A percentile compares a stretch with the other conserved stretches of the same genome.
Evolutionary conservation across 2,888 invertebrate species (phyloP).

Genomic region (Macaria notata): DNA sequence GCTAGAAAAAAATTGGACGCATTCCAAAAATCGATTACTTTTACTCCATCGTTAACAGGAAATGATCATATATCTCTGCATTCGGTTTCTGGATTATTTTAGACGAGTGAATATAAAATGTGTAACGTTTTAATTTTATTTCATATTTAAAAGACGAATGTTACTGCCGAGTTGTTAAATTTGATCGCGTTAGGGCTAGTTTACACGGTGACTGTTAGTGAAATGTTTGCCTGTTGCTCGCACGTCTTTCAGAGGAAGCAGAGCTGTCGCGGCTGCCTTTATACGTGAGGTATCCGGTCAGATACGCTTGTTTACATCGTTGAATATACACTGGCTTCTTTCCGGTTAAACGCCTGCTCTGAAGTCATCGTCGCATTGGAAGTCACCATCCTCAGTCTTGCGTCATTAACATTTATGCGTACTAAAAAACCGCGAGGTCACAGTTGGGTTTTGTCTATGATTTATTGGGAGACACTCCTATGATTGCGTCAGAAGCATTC

Average conservation of each 20-base stretch:
- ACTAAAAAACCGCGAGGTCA: slow-evolving; percentile 6
- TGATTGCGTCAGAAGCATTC: slow-evolving; percentile 9
- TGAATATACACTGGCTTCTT: slow-evolving; percentile 12
- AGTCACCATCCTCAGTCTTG: slow-evolving; percentile 7
- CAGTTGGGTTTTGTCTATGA: slow-evolving; percentile 10
- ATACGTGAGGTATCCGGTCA: slow-evolving; percentile 16
- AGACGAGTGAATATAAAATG: slow-evolving; percentile 32
- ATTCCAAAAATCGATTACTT: slow-evolving; percentile 76
- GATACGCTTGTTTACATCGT: slow-evolving; percentile 10
- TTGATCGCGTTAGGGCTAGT: slow-evolving; percentile 19
- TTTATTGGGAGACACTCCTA: slow-evolving; percentile 15
- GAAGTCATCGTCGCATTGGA: slow-evolving; percentile 3
- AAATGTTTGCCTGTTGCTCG: too few relatives aligned
- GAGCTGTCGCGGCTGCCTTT: slow-evolving; percentile 1
- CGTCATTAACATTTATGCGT: slow-evolving; percentile 10
- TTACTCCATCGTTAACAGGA: slow-evolving; percentile 67
- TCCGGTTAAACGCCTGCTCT: slow-evolving; percentile 13
- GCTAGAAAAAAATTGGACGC: slow-evolving; percentile 60
- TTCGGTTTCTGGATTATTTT: slow-evolving; percentile 48
- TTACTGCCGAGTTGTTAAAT: slow-evolving; percentile 30
- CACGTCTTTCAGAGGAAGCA: background rate
- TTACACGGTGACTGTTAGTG: background rate
- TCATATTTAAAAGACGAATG: slow-evolving; percentile 33
- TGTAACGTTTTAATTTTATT: slow-evolving; percentile 36
- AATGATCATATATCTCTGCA: slow-evolving; percentile 57